Evolutionary conservation across 2,113 vertebrate species (phyloP).

Genomic region (Hypanus sabinus): DNA sequence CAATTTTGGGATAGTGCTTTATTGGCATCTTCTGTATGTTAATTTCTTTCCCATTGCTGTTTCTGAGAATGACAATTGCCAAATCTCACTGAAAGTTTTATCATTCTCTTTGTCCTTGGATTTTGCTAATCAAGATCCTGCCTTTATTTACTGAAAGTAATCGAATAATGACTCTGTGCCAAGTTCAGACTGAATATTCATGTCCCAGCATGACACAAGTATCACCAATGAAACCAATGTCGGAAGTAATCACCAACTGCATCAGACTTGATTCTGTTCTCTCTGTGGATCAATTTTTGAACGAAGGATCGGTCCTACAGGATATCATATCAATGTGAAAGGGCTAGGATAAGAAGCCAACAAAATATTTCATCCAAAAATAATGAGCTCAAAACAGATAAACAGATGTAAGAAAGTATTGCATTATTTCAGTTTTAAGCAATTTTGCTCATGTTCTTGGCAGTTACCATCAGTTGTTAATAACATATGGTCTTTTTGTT

Average conservation of each 20-base stretch:
- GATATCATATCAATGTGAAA: not conserved
- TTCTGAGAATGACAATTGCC: not conserved
- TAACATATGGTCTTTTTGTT: too few relatives aligned
- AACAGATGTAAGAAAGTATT: too few relatives aligned
- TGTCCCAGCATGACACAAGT: not conserved
- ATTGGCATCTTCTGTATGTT: not conserved
- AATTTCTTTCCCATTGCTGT: slow-evolving; percentile 5
- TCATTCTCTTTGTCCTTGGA: slow-evolving; percentile 13
- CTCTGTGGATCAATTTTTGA: not conserved
- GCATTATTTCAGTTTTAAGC: too few relatives aligned
- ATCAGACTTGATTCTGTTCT: slow-evolving; percentile 17
- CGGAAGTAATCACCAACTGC: slow-evolving; percentile 18
- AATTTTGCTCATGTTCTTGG: too few relatives aligned
- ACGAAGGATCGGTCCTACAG: slow-evolving; percentile 16
- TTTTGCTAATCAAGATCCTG: slow-evolving; percentile 26
- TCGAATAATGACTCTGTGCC: slow-evolving; percentile 15
- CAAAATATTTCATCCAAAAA: not conserved
- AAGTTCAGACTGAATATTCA: slow-evolving; percentile 11
- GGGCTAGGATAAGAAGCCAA: not conserved
- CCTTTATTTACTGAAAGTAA: slow-evolving; percentile 7
- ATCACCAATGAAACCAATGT: not conserved
- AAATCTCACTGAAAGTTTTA: slow-evolving; percentile 20
- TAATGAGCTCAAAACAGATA: too few relatives aligned
- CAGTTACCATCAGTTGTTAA: too few relatives aligned
- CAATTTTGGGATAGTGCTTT: not conserved